Conservation (phyloP, 1,140 invertebrate species). For the Octopus sinensis region DNA sequence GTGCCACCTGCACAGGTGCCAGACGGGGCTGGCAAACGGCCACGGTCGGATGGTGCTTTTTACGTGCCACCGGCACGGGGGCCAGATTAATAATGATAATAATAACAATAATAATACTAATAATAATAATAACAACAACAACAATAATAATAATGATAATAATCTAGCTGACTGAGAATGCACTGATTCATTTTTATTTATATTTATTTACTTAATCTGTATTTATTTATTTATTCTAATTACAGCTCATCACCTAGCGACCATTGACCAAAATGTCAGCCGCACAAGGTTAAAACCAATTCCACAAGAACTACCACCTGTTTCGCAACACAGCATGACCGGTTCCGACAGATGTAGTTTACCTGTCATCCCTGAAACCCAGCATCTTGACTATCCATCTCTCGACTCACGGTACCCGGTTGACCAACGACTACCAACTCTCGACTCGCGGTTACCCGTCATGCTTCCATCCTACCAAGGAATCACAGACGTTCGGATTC, state of each 20-base stretch:
- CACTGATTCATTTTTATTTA: too few species aligned
- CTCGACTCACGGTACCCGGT: constrained; percentile 32
- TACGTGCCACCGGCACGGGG: too few species aligned
- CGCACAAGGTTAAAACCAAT: constrained; percentile 6
- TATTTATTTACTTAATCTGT: background rate
- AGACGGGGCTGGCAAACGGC: too few species aligned
- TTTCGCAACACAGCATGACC: constrained; percentile 22
- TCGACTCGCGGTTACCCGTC: constrained; percentile 31
- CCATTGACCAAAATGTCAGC: constrained; percentile 8
- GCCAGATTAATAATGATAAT: too few species aligned
- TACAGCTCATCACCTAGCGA: constrained; percentile 23
- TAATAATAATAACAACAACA: background rate
- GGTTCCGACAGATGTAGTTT: constrained; percentile 29
- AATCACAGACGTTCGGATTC: constrained; percentile 30
- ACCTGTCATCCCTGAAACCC: constrained; percentile 33
- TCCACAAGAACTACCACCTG: background rate
- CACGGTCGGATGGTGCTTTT: too few species aligned
- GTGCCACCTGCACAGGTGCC: too few species aligned
- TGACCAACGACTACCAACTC: constrained; percentile 16
- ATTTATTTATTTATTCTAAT: constrained; percentile 14
- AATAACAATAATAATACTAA: too few species aligned
- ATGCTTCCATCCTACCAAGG: constrained; percentile 31
- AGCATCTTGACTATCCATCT: constrained; percentile 33
- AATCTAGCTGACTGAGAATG: background rate
- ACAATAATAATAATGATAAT: constrained; percentile 9